A percentile compares a stretch with the other conserved stretches of the same genome.
Conservation (phyloP, 2,888 invertebrate genomes). For the Agrochola lychnidis region DNA sequence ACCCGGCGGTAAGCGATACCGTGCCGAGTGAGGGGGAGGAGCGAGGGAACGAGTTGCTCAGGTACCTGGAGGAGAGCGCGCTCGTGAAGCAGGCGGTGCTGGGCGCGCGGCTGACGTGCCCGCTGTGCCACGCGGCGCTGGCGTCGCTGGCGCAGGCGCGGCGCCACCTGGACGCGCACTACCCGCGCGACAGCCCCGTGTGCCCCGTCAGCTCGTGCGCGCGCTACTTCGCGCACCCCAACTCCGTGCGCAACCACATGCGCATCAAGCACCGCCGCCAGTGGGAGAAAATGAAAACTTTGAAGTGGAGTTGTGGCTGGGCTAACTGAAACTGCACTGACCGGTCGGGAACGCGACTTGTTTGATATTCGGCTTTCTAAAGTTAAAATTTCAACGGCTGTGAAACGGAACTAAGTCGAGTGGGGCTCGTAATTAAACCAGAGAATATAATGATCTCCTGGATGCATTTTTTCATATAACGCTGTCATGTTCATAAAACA, state of each 20-base stretch:
- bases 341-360: conserved; percentile 42
- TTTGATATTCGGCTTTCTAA: conserved; percentile 65
- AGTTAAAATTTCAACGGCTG: conserved; percentile 76
- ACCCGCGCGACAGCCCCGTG: conserved; percentile 95
- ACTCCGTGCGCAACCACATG: conserved; percentile 97
- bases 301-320: conserved; percentile 93
- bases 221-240: conserved; percentile 95
- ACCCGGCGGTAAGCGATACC: conserved; percentile 74
- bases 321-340: conserved; percentile 72
- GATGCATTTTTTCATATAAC: conserved; percentile 80
- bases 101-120: conserved; percentile 90
- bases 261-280: conserved; percentile 95
- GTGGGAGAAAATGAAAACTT: conserved; percentile 96
- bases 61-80: conserved; percentile 69
- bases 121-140: conserved; percentile 93
- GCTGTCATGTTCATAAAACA: conserved; percentile 76
- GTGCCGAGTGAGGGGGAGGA: conserved; percentile 74
- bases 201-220: conserved; percentile 95
- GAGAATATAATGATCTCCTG: conserved; percentile 82
- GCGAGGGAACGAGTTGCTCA: conserved; percentile 66
- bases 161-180: conserved; percentile 95
- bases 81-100: conserved; percentile 49
- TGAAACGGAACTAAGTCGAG: conserved; percentile 75
- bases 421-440: conserved; percentile 73
- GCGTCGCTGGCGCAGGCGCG: conserved; percentile 93